Conservation (phyloP, 2,113 vertebrate genomes). For the Elgaria multicarinata region DNA sequence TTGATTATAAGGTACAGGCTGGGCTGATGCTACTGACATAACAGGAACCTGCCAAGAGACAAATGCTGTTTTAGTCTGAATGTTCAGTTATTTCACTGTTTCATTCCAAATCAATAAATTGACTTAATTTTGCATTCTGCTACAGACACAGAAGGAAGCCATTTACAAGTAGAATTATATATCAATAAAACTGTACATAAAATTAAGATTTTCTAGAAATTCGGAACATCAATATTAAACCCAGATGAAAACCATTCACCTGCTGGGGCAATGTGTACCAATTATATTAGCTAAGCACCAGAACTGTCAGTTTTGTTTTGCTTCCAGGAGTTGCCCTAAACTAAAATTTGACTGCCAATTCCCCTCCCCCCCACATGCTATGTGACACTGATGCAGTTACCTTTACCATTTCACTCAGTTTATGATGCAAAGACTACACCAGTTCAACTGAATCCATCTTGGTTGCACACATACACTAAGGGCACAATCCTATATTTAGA, state of each 20-base stretch:
- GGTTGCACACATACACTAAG: not conserved
- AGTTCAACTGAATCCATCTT: not conserved
- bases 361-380: not conserved
- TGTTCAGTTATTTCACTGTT: not conserved
- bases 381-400: not conserved
- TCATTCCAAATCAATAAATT: not conserved
- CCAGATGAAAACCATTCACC: not conserved
- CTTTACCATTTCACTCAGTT: not conserved
- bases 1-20: conserved; percentile 78
- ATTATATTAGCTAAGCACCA: not conserved
- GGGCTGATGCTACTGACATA: conserved; percentile 64
- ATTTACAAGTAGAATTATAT: not conserved
- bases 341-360: not conserved
- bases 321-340: not conserved
- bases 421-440: not conserved
- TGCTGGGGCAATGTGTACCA: not conserved
- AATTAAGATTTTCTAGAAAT: not conserved
- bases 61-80: not conserved
- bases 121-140: not conserved
- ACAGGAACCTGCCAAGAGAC: conserved; percentile 74
- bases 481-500: too few species aligned
- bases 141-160: not conserved
- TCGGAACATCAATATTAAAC: not conserved
- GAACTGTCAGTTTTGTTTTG: not conserved
- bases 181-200: not conserved